Conservation (phyloP, 2,797 vertebrate species). For the Potorous gilbertii region DNA sequence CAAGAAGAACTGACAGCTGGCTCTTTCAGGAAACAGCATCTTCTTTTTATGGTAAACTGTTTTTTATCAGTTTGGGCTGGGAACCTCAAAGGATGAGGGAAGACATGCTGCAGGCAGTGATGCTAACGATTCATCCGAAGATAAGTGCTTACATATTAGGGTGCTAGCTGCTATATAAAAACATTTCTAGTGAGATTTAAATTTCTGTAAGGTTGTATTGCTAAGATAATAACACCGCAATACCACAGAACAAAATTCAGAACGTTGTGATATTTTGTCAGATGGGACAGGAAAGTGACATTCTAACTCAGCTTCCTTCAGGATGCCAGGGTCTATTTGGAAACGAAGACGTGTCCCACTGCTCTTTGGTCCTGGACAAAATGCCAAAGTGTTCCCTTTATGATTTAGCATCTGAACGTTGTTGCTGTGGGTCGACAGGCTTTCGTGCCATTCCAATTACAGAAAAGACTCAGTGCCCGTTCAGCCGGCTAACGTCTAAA, state of each 20-base stretch:
- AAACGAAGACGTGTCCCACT: neutral
- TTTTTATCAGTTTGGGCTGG: conserved; percentile 16
- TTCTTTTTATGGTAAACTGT: conserved; percentile 16
- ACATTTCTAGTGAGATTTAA: conserved; percentile 26
- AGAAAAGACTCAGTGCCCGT: neutral
- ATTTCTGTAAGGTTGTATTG: neutral
- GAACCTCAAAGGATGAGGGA: conserved; percentile 52
- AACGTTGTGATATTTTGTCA: conserved; percentile 20
- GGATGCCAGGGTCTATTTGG: neutral
- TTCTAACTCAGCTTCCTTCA: neutral
- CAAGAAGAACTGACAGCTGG: conserved; percentile 5
- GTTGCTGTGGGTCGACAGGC: neutral
- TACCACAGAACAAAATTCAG: conserved; percentile 46
- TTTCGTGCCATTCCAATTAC: neutral
- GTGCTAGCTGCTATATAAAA: neutral
- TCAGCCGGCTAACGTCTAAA: neutral
- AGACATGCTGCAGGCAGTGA: conserved; percentile 26
- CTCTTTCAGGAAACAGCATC: conserved; percentile 28
- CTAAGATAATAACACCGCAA: conserved; percentile 44
- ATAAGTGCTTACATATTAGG: neutral
- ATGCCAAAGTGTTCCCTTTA: neutral
- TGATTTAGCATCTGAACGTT: neutral
- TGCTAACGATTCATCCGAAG: neutral
- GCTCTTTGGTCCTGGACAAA: neutral
- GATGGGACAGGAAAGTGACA: conserved; percentile 47